Conservation (phyloP, 2,113 vertebrate genomes). For the Corvus cornix region DNA sequence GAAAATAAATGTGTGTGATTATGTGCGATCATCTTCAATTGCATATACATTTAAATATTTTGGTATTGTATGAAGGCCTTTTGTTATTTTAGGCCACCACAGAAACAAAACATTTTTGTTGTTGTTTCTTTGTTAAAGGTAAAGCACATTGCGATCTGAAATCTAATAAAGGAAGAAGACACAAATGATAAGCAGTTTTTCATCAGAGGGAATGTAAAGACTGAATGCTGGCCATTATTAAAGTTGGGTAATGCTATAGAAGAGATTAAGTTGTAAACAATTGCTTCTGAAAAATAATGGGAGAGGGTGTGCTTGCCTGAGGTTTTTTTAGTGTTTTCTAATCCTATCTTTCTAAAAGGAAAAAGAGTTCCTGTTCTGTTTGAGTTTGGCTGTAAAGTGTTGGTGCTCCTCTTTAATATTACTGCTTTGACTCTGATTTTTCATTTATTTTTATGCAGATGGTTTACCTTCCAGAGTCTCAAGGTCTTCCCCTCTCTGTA, state of each 20-base stretch:
- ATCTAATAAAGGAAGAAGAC: not conserved
- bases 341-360: not conserved
- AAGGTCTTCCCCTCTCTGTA: not conserved
- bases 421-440: not conserved
- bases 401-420: not conserved
- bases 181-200: not conserved
- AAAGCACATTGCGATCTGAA: not conserved
- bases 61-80: not conserved
- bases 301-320: not conserved
- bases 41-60: not conserved
- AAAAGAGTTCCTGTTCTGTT: not conserved
- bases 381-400: not conserved
- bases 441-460: not conserved
- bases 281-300: not conserved
- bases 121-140: not conserved
- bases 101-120: not conserved
- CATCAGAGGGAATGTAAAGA: not conserved
- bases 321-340: not conserved
- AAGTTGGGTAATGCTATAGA: constrained; percentile 12
- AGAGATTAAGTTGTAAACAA: not conserved
- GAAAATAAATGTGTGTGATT: not conserved
- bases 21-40: not conserved
- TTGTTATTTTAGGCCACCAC: not conserved
- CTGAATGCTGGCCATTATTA: not conserved
- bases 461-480: not conserved